Evolutionary conservation across 2,113 vertebrate species (phyloP), one percentile per base, ranked within the genome.

Genomic region (Dasyornis broadbenti): DNA sequence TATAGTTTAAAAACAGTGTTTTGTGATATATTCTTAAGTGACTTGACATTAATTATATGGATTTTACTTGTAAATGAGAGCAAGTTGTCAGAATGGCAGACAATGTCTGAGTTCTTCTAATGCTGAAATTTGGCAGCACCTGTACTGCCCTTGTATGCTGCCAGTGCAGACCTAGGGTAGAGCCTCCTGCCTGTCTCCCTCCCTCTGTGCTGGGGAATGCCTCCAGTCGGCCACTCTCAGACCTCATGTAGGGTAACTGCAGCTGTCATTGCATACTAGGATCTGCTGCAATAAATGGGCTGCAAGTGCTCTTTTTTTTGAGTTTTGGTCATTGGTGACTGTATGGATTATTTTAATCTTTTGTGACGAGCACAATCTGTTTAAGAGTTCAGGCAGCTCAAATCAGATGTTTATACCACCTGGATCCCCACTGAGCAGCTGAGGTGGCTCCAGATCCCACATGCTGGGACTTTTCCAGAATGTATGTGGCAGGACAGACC

Each of bases 11-110:
- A 88, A 93, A 80, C 1, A 21, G 49, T 79, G 42, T 84, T 86
- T 78, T 90, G 27, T 64, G 52, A 94, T 94, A 91, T 72, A 86
- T 75, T 85, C 83, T 93, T 92, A 87, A 92, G 75, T 80, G 87
- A 45, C 63, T 93, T 96, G 94, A 89, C 77, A 86, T 96, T 95
- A 96, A 81, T 88, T 92, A 91, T 50, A 30, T 86, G 81, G 53
- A 94, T 97, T 96, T 92, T 52, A 92, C 95, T 90, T 86, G 82
- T 92, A 94, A 97, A 97, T 76, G 63, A 72, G 22, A 95, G 54
- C 77, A 96, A 91, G 80, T 72, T 95, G 97, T 88, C 57, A 87
- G 94, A 92, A 72, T 56, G 31, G 69, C 83, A 92, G 89, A 83
- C 68, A 90, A 20, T 40, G 20, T 44, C 53, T 44, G 70, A n/a